Base-by-base conservation (phyloP, 1,140 invertebrate species). In the Bombus turneri region DNA sequence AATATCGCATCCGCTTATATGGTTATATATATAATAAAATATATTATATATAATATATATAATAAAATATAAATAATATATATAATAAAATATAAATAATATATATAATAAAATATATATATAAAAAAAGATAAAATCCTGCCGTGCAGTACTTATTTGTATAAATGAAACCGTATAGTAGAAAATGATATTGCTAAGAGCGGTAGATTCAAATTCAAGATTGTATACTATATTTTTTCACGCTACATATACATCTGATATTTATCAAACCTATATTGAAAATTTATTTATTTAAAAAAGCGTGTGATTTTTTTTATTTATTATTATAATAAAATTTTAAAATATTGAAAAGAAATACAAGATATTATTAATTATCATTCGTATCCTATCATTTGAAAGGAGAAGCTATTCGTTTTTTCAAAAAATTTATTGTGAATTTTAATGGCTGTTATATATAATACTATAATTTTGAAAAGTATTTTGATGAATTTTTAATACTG, bases 181-280 rank as follows among this genome's bases (percentile, higher is more conserved):
- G 31, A 66, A 43, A 66, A 31, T 53, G 3, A 53, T n/a, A 53
- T 53, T 62, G 31, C 37, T 34, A 25, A 43, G 37, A 47, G 77
- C 80, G 53, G 68, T 28, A 74, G 15, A 75, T 81, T 81, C 41
- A 15, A 73, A 73, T 31, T 43, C 3, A 43, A 64, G 25, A 37
- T 15, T 10, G 1, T 10, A 74, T 25, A n/a, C 1, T 73, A 37
- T 34, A 13, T 22, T 82, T 22, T 10, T 3, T 62, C 34, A 69
- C 1, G 4, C 1, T 66, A 2, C 13, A 41, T 41, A 13, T 15
- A 47, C 8, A 73, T 9, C 6, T 73, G 9, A 31, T 31, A 43
- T 10, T 28, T 43, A 43, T n/a, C 31, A 31, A 8, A 73, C 10
- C 13, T n/a, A 2, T 10, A 13, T 15, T 28, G 2, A 78, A 41